Base-by-base conservation (phyloP, 2,888 invertebrate species). In the Cataglyphis albicans region DNA sequence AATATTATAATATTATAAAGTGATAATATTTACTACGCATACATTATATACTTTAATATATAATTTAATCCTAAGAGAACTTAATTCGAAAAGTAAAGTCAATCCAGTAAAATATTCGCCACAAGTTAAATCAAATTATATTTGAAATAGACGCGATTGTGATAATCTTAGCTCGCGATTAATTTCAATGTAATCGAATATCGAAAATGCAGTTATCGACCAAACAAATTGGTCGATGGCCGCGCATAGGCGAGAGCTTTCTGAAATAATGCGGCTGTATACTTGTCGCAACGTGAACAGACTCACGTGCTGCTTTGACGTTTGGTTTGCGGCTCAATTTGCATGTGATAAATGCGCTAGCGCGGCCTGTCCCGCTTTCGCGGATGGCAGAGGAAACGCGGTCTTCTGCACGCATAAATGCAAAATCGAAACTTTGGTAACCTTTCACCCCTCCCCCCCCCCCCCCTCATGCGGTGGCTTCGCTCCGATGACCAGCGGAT, bases 241-340 rank as follows among this genome's bases (percentile, higher is more conserved):
- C 78, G 68, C 68, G 78, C 1, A 12, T 6, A 65, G n/a, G 21
- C 7, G 7, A 1, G 48, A 25, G 55, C 7, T 70, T 78, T 44
- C 44, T 70, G 59, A 78, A 78, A 78, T 59, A 78, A 59, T 15
- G 41, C 15, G 15, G 29, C 44, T 12, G 18, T 59, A 55, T 41
- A 32, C 32, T n/a, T 72, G 78, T 72, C 48, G 72, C 9, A 9
- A 59, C 48, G 59, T 12, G 44, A 44, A 70, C 57, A 70, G 41
- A 29, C 57, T 44, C 59, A 9, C 70, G 78, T 78, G 59, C 59
- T 48, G 72, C 78, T 80, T 80, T 80, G 78, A 80, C 78, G 59
- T 80, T 80, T 80, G 78, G 78, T 80, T 80, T 80, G 78, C 6
- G 78, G 78, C 78, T 70, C 59, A 70, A 80, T 80, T 80, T 80